Conservation (phyloP, 2,888 invertebrate genomes). For the Cosmia trapezina region DNA sequence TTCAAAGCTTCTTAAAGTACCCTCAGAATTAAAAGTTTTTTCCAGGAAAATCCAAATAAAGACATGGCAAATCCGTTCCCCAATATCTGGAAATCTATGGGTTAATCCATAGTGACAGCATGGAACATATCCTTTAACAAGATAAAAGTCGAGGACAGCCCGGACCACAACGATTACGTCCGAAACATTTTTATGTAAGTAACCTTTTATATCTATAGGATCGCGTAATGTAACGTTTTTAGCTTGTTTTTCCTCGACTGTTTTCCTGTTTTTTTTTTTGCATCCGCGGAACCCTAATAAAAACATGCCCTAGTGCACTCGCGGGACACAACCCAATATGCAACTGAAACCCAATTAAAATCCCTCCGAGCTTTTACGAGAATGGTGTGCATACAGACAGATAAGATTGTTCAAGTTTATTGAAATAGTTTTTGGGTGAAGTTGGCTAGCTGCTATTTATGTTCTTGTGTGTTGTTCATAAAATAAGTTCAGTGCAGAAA, state of each 20-base stretch:
- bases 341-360: constrained; percentile 41
- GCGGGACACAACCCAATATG: constrained; percentile 44
- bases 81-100: constrained; percentile 47
- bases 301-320: constrained; percentile 42
- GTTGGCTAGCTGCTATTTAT: too few relatives aligned
- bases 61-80: constrained; percentile 30
- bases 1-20: constrained; percentile 11
- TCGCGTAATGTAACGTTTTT: constrained; percentile 14
- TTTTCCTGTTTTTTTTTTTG: constrained; percentile 38
- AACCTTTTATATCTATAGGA: constrained; percentile 30
- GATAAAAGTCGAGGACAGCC: constrained; percentile 45
- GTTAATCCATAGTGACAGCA: constrained; percentile 57
- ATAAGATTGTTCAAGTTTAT: constrained; percentile 2
- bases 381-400: not conserved
- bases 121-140: constrained; percentile 53
- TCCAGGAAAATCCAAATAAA: constrained; percentile 29
- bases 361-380: constrained; percentile 14
- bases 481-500: too few relatives aligned
- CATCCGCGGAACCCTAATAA: constrained; percentile 39
- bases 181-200: constrained; percentile 40
- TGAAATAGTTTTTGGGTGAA: not conserved
- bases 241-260: constrained; percentile 32
- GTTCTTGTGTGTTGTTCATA: too few relatives aligned
- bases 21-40: constrained; percentile 30
- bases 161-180: constrained; percentile 36